A percentile compares a stretch with the other conserved stretches of the same genome.
These are phyloP conservation scores for Drosophila dives DNA, from an alignment of 2,888 invertebrate species.

Conservation along the genomic window DNA sequence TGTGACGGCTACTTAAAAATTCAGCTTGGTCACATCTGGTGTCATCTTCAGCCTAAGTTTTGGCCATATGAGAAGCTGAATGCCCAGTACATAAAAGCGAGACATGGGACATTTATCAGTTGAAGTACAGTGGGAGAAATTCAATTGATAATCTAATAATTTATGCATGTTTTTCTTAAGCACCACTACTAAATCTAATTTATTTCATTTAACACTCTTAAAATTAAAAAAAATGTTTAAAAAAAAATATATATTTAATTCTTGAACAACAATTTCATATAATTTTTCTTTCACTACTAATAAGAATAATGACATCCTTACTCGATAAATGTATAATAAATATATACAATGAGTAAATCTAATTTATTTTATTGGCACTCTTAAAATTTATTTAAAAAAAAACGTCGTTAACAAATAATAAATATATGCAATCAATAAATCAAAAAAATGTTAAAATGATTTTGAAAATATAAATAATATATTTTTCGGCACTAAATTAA, in stretches of 20 bases:
- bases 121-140: slow-evolving; percentile 22
- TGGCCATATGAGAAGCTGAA: slow-evolving; percentile 13
- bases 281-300: no score
- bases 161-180: neutral
- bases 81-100: slow-evolving; percentile 17
- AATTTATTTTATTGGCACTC: neutral
- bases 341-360: neutral
- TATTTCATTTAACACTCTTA: neutral
- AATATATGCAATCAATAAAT: neutral
- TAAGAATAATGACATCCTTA: no score
- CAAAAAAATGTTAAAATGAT: neutral
- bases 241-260: neutral
- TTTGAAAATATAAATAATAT: no score
- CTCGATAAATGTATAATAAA: no score
- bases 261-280: neutral
- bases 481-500: no score
- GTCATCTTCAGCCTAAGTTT: slow-evolving; percentile 44
- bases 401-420: neutral
- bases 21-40: slow-evolving; percentile 68
- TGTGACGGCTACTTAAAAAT: slow-evolving; percentile 61
- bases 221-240: neutral
- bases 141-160: neutral
- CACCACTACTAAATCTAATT: neutral
- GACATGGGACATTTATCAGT: slow-evolving; percentile 9
- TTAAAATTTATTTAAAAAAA: neutral